Base-by-base conservation (phyloP, 2,888 invertebrate genomes). In the Spodoptera exigua region DNA sequence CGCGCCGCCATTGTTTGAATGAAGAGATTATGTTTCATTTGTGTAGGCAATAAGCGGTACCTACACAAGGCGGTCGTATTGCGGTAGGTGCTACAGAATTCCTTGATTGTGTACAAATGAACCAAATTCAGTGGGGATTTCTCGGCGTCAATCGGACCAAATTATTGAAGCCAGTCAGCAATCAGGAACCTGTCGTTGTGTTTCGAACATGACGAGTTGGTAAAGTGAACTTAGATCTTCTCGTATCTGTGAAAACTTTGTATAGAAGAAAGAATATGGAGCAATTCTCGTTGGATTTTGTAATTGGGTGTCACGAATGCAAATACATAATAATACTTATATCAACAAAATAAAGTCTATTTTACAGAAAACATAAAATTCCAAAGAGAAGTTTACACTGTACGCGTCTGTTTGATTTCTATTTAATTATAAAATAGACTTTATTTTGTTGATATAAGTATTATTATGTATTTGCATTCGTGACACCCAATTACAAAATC, bases 151-250 rank as follows among this genome's bases (percentile, higher is more conserved):
- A 84, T 83, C 81, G 83, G 76, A 81, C 80, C 80, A 85, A 86
- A 84, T 86, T 84, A 82, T 86, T 81, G 80, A 78, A 81, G 78
- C 81, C 79, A 78, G 76, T 74, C 79, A 79, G 82, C 84, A 87
- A 85, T 87, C 86, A 83, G 85, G 78, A 79, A 80, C 70, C 72
- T 72, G 76, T 76, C 76, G 73, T 70, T 57, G 82, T 82, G 85
- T 57, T 54, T 59, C 17, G 51, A 58, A 60, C 55, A 60, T 56
- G 62, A 63, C 64, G 56, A 62, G 59, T 46, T 65, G 62, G 43
- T 37, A 18, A 48, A 41, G 40, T 37, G 44, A 34, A 37, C 63
- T 63, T 21, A 35, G 11, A 11, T 41, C 16, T 43, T 59, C 56
- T 55, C 35, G 13, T 17, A 45, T 37, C 4, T 21, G 14, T 11